Conservation (phyloP, 35 echinoderm and acorn worm species). For the Amphiura filiformis region DNA sequence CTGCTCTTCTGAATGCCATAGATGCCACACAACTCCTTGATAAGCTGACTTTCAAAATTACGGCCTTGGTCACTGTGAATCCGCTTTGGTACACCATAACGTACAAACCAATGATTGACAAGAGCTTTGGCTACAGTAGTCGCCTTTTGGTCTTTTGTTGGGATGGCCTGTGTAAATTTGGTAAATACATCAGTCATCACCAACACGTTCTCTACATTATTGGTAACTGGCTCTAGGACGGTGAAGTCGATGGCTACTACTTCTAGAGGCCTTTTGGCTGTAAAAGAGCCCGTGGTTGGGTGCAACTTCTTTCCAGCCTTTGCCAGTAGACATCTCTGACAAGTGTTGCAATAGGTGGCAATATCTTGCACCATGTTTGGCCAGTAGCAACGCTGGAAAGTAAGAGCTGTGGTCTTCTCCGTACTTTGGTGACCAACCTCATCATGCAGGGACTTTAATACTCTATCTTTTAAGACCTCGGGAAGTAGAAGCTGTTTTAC, state of each 20-base stretch:
- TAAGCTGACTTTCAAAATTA: too few species aligned
- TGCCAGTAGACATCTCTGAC: constrained; percentile 39
- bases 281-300: constrained; percentile 44
- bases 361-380: constrained; percentile 32
- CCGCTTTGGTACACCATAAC: constrained; percentile 41
- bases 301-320: constrained; percentile 42
- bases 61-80: constrained; percentile 69
- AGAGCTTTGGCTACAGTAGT: constrained; percentile 36
- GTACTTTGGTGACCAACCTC: constrained; percentile 21
- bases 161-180: constrained; percentile 63
- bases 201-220: constrained; percentile 49
- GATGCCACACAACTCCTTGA: too few species aligned
- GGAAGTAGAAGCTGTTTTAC: too few species aligned
- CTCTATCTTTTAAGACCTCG: too few species aligned
- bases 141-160: constrained; percentile 48
- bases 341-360: background rate
- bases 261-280: constrained; percentile 44
- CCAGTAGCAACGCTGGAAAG: constrained; percentile 46
- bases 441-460: constrained; percentile 9
- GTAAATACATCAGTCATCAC: constrained; percentile 68
- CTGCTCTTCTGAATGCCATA: too few species aligned
- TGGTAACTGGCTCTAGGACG: constrained; percentile 28
- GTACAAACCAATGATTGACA: constrained; percentile 41
- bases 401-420: constrained; percentile 20
- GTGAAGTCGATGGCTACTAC: constrained; percentile 64